These are phyloP conservation scores for Dynastes grantii DNA, from an alignment of 2,888 invertebrate species.

Conservation along the genomic window DNA sequence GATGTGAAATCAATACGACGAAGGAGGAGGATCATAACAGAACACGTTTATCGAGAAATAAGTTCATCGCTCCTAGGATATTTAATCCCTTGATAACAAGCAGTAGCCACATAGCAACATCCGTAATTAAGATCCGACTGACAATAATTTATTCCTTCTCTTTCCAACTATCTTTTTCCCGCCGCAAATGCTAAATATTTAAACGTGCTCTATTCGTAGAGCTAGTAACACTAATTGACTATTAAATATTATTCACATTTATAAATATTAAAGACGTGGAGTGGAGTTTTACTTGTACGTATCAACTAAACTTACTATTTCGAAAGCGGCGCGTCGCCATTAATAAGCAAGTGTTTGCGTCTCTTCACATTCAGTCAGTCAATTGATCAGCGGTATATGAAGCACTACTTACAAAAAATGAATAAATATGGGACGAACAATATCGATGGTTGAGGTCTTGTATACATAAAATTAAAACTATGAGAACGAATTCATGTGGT, in stretches of 20 bases:
- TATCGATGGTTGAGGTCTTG: too few species aligned
- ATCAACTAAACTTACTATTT: constrained; percentile 15
- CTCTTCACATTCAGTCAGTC: too few species aligned
- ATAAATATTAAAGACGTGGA: constrained; percentile 43
- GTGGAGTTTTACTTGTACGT: background rate
- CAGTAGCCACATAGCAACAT: constrained; percentile 50
- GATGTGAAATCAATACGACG: constrained; percentile 57
- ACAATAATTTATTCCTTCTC: constrained; percentile 34
- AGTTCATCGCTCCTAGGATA: constrained; percentile 56
- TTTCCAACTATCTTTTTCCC: constrained; percentile 18
- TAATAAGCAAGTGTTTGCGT: too few species aligned
- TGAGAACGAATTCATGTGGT: too few species aligned
- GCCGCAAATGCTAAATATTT: constrained; percentile 45
- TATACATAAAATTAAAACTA: too few species aligned
- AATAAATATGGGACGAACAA: too few species aligned
- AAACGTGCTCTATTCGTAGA: constrained; percentile 21
- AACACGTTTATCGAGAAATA: constrained; percentile 59
- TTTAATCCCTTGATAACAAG: constrained; percentile 52
- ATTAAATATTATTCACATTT: constrained; percentile 50
- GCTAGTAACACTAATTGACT: constrained; percentile 47
- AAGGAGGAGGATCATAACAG: constrained; percentile 51
- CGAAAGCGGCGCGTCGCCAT: too few species aligned
- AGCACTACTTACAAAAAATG: too few species aligned
- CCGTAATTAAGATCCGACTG: constrained; percentile 49
- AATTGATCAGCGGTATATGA: too few species aligned